Percentiles rank a stretch among this genome's conserved stretches.
phyloP scores from a whole-genome alignment of 2,888 invertebrate genomes.

The Orchestes rusci region DNA sequence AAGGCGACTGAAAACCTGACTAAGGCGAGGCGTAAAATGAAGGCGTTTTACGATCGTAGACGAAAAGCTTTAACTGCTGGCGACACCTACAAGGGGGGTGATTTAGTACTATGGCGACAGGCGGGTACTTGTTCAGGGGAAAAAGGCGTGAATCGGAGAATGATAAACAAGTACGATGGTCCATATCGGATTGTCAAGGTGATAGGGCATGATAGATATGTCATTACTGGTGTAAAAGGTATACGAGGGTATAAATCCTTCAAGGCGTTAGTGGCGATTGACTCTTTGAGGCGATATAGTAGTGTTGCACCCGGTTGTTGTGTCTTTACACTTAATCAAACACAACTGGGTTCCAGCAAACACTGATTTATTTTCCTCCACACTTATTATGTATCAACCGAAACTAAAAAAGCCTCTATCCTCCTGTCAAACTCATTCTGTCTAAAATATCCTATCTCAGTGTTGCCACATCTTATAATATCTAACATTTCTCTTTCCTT shows the following conservation, averaged over 20 bases:
- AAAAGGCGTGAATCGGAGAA: slow-evolving; percentile 25
- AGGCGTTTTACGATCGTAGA: not conserved
- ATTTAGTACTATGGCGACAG: slow-evolving; percentile 6
- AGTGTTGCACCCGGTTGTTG: not conserved
- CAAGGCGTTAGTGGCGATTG: slow-evolving; percentile 4
- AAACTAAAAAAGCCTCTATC: no score
- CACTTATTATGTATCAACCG: no score
- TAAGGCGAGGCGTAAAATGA: not conserved
- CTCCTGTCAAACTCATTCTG: no score
- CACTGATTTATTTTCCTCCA: no score
- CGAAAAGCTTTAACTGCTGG: not conserved
- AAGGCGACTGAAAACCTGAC: no score
- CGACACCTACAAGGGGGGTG: slow-evolving; percentile 6
- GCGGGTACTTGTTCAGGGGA: slow-evolving; percentile 4
- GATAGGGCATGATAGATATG: slow-evolving; percentile 4
- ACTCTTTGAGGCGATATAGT: slow-evolving; percentile 11
- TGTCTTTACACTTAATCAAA: no score
- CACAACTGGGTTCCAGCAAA: no score
- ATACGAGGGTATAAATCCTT: slow-evolving; percentile 5
- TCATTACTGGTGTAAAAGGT: not conserved
- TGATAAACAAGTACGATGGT: slow-evolving; percentile 7
- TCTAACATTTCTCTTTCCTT: no score
- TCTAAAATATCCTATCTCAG: no score
- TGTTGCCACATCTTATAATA: no score
- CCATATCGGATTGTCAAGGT: slow-evolving; percentile 11